phyloP scores from a whole-genome alignment of 2,888 invertebrate genomes.

The Epistrophe eligans region DNA sequence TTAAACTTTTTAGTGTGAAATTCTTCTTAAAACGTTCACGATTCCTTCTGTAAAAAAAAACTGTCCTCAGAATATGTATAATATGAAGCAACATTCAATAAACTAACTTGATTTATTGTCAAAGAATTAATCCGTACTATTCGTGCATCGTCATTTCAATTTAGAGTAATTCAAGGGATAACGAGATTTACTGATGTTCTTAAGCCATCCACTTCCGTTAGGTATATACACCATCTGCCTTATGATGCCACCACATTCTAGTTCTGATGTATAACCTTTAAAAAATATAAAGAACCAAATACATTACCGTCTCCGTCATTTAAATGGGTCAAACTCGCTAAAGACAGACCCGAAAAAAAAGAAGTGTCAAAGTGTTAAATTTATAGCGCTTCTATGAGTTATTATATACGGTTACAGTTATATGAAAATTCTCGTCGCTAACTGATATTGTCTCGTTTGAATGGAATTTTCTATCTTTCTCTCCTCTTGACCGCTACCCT shows the following conservation, averaged over 20 bases:
- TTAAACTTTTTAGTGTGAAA: no score
- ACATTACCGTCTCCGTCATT: constrained; percentile 40
- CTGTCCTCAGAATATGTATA: no score
- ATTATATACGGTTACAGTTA: constrained; percentile 53
- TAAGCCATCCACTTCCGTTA: constrained; percentile 27
- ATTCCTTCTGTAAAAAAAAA: no score
- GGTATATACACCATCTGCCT: not conserved
- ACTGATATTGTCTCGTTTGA: constrained; percentile 55
- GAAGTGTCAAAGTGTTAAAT: constrained; percentile 64
- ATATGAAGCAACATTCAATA: not conserved
- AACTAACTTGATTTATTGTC: constrained; percentile 61
- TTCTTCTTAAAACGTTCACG: no score
- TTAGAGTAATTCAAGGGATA: constrained; percentile 59
- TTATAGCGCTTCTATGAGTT: constrained; percentile 61
- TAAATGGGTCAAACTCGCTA: constrained; percentile 66
- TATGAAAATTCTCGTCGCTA: constrained; percentile 39
- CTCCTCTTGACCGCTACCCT: constrained; percentile 47
- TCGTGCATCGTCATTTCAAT: constrained; percentile 61
- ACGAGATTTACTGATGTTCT: constrained; percentile 69
- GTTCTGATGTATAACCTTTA: constrained; percentile 31
- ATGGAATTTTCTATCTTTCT: constrained; percentile 57
- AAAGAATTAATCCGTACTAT: constrained; percentile 45
- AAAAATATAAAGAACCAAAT: constrained; percentile 17
- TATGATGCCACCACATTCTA: constrained; percentile 41
- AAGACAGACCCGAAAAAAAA: constrained; percentile 51